phyloP scores from a whole-genome alignment of 2,888 invertebrate species.

The Schizaphis graminum region DNA sequence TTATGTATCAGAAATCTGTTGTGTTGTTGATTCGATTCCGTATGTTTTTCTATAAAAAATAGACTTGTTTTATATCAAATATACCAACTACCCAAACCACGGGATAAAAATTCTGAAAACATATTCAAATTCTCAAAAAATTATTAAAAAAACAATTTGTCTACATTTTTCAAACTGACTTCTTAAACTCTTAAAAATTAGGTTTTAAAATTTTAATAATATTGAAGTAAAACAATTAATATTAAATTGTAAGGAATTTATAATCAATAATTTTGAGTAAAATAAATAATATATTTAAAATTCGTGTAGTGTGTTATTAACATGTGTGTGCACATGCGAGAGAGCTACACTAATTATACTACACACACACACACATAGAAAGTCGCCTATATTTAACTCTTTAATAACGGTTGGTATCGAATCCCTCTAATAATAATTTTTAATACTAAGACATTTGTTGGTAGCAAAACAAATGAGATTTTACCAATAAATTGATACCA shows the following conservation, averaged over 20 bases:
- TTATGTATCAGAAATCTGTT: background rate
- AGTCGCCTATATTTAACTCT: background rate
- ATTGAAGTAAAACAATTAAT: background rate
- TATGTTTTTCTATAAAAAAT: background rate
- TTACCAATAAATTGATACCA: background rate
- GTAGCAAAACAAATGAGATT: background rate
- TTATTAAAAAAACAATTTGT: background rate
- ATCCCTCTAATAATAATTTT: background rate
- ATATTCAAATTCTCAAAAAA: background rate
- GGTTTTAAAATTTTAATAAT: background rate
- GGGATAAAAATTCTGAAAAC: background rate
- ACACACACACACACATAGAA: background rate
- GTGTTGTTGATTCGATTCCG: background rate
- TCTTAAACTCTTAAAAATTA: background rate
- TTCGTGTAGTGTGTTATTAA: background rate
- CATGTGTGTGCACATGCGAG: background rate
- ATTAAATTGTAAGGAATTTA: no score
- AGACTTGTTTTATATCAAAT: background rate
- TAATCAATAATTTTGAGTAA: no score
- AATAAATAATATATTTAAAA: background rate
- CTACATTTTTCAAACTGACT: background rate
- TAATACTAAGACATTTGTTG: background rate
- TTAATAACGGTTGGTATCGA: background rate
- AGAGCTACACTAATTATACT: background rate
- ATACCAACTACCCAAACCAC: rapidly evolving